A percentile compares a stretch with the other conserved stretches of the same genome.
Evolutionary conservation across 2,888 invertebrate species (phyloP).

Genomic region (Ormyrus pomaceus): DNA sequence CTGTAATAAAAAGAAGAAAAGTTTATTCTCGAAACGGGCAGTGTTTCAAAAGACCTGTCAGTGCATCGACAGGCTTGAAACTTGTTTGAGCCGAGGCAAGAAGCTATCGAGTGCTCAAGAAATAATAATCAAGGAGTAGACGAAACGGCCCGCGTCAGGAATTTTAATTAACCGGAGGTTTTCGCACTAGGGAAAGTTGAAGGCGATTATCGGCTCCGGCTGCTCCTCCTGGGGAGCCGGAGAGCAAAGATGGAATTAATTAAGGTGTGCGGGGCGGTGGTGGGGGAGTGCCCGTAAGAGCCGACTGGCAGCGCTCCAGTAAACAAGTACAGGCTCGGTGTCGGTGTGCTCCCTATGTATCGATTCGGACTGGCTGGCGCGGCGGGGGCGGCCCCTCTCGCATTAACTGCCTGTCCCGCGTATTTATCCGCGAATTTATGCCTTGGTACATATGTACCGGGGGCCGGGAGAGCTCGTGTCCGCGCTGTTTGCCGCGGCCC

Average conservation of each 20-base stretch:
- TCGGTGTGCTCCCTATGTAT: not conserved
- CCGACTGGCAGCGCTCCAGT: conserved; percentile 40
- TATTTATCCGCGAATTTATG: conserved; percentile 72
- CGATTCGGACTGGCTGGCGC: conserved; percentile 20
- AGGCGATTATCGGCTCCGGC: not conserved
- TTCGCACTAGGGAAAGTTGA: no score
- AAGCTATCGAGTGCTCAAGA: no score
- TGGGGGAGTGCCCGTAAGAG: not conserved
- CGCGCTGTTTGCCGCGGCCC: conserved; percentile 13
- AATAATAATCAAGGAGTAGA: no score
- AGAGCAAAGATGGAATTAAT: conserved; percentile 70
- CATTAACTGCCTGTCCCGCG: conserved; percentile 68
- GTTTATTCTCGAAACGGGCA: no score
- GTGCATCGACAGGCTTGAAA: no score
- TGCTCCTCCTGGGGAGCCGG: conserved; percentile 48
- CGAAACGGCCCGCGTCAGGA: no score
- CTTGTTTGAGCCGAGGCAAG: no score
- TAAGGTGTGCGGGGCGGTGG: conserved; percentile 62
- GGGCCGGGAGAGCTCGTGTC: conserved; percentile 29
- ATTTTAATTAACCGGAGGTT: no score
- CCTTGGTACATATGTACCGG: conserved; percentile 66
- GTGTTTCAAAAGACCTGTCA: no score
- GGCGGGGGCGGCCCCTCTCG: conserved; percentile 49
- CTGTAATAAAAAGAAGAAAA: no score
- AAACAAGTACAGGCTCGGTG: not conserved